Evolutionary conservation across 2,113 vertebrate genomes (phyloP).

Genomic region (Petromus typicus): DNA sequence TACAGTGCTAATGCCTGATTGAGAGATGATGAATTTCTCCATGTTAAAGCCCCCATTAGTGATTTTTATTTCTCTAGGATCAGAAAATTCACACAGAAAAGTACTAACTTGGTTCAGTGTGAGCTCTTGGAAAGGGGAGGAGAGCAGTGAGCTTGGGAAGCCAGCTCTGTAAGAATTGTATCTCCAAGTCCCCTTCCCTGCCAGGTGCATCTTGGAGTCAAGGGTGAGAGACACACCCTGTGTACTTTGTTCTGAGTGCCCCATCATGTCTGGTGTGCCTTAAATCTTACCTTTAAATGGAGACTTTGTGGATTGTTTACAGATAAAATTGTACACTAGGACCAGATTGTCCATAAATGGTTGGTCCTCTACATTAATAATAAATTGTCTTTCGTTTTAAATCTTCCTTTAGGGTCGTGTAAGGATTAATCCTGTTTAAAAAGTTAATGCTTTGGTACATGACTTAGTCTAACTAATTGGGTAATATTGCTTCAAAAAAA

Average conservation of each 20-base stretch:
- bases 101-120: constrained; percentile 63
- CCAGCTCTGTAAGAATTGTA: constrained; percentile 76
- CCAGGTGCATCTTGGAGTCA: constrained; percentile 82
- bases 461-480: constrained; percentile 83
- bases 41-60: constrained; percentile 73
- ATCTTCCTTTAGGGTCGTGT: constrained; percentile 72
- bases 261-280: constrained; percentile 91
- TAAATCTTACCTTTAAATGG: constrained; percentile 89
- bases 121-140: constrained; percentile 46
- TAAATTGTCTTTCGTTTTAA: constrained; percentile 86
- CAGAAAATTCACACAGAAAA: constrained; percentile 67
- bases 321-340: constrained; percentile 88
- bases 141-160: constrained; percentile 61
- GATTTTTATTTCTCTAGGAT: constrained; percentile 73
- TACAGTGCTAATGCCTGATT: constrained; percentile 42
- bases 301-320: constrained; percentile 90
- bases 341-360: constrained; percentile 83
- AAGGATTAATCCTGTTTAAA: constrained; percentile 72
- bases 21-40: constrained; percentile 61
- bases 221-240: constrained; percentile 74
- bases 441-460: constrained; percentile 77
- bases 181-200: constrained; percentile 85
- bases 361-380: constrained; percentile 87
- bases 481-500: constrained; percentile 83
- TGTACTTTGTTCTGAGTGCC: constrained; percentile 84